Evolutionary conservation across 2,797 vertebrate species (phyloP).

Genomic region (Trichosurus vulpecula): DNA sequence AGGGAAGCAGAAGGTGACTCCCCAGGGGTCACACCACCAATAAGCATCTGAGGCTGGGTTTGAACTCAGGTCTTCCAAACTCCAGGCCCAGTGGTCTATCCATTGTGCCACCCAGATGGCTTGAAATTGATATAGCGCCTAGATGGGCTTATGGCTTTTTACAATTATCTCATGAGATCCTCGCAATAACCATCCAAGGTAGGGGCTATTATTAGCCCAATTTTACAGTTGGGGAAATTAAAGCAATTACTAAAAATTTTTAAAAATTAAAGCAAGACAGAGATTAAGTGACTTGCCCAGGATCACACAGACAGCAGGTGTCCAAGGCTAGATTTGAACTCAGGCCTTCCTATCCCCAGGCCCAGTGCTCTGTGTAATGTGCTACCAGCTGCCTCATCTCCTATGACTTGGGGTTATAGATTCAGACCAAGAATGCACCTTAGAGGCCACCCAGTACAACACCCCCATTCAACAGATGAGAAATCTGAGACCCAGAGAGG

Average conservation of each 20-base stretch:
- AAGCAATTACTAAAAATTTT: too few species aligned
- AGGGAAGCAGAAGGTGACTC: neutral
- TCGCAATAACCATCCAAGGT: neutral
- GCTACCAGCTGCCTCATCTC: neutral
- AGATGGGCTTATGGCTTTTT: neutral
- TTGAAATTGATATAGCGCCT: too few species aligned
- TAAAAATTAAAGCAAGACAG: neutral
- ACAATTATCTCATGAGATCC: neutral
- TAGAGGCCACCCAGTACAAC: neutral
- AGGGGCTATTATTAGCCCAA: neutral
- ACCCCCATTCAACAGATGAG: fast-evolving
- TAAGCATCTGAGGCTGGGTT: neutral
- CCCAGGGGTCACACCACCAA: neutral
- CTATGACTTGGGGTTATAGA: neutral
- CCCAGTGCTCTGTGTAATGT: neutral
- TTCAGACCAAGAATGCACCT: neutral
- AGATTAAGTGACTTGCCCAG: neutral
- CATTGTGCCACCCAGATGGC: neutral
- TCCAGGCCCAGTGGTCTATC: neutral
- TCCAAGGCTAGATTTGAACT: neutral
- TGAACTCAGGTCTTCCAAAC: neutral
- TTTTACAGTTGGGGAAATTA: neutral
- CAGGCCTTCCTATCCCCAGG: neutral
- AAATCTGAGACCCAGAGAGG: neutral
- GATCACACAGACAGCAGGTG: neutral